Percentiles rank a stretch among this genome's conserved stretches.
phyloP scores from a whole-genome alignment of 2,113 vertebrate species.

The Gasterosteus aculeatus region DNA sequence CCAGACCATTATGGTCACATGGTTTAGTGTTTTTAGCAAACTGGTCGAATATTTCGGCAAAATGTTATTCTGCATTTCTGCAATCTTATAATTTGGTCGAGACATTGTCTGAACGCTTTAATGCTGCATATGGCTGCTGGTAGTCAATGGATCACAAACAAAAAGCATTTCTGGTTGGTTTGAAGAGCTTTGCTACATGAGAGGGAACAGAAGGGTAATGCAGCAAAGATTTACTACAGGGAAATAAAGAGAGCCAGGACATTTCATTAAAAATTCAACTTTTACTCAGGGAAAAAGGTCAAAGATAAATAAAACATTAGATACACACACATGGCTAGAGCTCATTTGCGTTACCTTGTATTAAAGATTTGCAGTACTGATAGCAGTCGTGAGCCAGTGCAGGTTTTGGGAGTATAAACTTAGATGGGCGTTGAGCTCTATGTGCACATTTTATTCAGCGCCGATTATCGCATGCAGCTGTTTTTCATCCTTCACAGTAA shows the following conservation, averaged over 20 bases:
- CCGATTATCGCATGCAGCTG: slow-evolving; percentile 4
- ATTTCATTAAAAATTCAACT: slow-evolving; percentile 52
- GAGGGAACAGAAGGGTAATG: background rate
- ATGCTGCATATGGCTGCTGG: background rate
- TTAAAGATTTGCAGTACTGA: background rate
- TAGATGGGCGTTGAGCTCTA: background rate
- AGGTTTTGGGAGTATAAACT: slow-evolving; percentile 5
- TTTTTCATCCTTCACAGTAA: slow-evolving; percentile 25
- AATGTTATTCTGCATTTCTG: background rate
- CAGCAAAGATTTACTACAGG: slow-evolving; percentile 9
- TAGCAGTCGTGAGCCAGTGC: background rate
- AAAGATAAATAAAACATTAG: slow-evolving; percentile 59
- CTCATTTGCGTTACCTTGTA: slow-evolving; percentile 13
- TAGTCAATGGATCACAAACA: background rate
- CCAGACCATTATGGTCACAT: background rate
- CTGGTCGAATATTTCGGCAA: background rate
- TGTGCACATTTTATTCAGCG: slow-evolving; percentile 38
- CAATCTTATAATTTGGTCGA: slow-evolving; percentile 3
- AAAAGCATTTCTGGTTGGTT: slow-evolving; percentile 7
- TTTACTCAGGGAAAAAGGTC: slow-evolving; percentile 41
- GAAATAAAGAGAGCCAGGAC: slow-evolving; percentile 9
- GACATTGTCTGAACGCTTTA: slow-evolving; percentile 13
- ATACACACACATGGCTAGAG: background rate
- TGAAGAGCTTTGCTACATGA: background rate
- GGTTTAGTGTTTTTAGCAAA: background rate